Base-by-base conservation (phyloP, 37 sponge, comb jelly and placozoan genomes). In the Corticium candelabrum region DNA sequence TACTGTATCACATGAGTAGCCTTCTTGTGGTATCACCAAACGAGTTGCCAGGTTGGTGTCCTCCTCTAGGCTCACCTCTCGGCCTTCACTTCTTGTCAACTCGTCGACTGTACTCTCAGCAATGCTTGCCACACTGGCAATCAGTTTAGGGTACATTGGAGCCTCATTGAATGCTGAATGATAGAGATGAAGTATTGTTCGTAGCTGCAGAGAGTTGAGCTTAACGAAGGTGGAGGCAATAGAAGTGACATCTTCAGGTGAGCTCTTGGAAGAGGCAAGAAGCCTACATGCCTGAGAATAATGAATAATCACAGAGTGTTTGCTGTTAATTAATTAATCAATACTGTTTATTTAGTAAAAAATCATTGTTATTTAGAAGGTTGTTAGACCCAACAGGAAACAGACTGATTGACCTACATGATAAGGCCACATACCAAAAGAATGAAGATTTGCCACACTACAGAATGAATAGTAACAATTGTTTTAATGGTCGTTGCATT, bases 1-100 rank as follows among this genome's bases (percentile, higher is more conserved):
- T 37, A 88, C 35, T 1, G 40, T 74, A 36, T 89, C 83, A 30
- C 84, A 71, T n/a, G 85, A 82, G 82, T 91, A 91, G 0, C 92
- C 89, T 30, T 34, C 7, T 35, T 85, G 84, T 0, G 93, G 93
- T 2, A 91, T 38, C 37, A 77, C 40, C 76, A 89, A 86, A 3
- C 62, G 78, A 0, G 79, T 77, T 2, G 76, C 56, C 1, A 80
- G 68, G 38, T 83, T 83, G 38, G 68, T 40, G 32, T 89, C 89
- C 34, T 86, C 90, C 30, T 89, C 84, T 4, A 89, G 76, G 15
- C 40, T 15, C 33, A 88, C 41, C 5, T 41, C 68, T 0, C 40
- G 15, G 7, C 80, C 78, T 7, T 86, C 86, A 35, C 57, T 40
- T 56, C 41, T 32, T 35, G 85, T 62, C 1, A 15, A 27, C 68